These are phyloP conservation scores for Deilephila elpenor DNA, from an alignment of 2,888 invertebrate species.

Conservation along the genomic window DNA sequence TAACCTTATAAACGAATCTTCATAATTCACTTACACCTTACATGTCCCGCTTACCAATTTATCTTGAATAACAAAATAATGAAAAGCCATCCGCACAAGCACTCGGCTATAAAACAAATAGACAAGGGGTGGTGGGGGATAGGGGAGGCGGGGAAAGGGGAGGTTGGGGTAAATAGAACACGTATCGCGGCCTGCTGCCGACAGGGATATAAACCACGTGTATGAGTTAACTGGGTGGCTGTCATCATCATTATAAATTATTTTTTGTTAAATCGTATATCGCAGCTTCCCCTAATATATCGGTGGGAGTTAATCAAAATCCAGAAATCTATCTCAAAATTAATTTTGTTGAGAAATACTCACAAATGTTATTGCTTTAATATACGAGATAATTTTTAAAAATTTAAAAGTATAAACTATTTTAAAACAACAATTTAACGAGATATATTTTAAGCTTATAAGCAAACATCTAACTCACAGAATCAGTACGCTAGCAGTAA, in stretches of 20 bases:
- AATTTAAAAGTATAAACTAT: too few species aligned
- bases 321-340: too few species aligned
- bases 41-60: background rate
- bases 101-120: constrained; percentile 30
- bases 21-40: constrained; percentile 2
- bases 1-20: background rate
- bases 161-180: constrained; percentile 21
- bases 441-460: too few species aligned
- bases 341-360: too few species aligned
- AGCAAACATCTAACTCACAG: too few species aligned
- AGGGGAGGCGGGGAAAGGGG: constrained; percentile 7
- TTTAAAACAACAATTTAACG: too few species aligned
- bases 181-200: constrained; percentile 22
- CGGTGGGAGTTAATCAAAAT: too few species aligned
- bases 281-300: constrained; percentile 13
- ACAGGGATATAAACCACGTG: constrained; percentile 27
- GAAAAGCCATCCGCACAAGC: constrained; percentile 24
- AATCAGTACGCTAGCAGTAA: too few species aligned
- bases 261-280: background rate
- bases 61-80: constrained; percentile 28
- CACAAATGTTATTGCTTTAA: too few species aligned
- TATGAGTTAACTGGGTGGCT: constrained; percentile 19
- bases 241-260: constrained; percentile 26
- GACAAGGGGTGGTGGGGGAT: constrained; percentile 22
- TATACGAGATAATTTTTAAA: too few species aligned